A percentile compares a stretch with the other conserved stretches of the same genome.
These are phyloP conservation scores for Ramphastos sulfuratus DNA, from an alignment of 2,113 vertebrate species.

Conservation along the genomic window DNA sequence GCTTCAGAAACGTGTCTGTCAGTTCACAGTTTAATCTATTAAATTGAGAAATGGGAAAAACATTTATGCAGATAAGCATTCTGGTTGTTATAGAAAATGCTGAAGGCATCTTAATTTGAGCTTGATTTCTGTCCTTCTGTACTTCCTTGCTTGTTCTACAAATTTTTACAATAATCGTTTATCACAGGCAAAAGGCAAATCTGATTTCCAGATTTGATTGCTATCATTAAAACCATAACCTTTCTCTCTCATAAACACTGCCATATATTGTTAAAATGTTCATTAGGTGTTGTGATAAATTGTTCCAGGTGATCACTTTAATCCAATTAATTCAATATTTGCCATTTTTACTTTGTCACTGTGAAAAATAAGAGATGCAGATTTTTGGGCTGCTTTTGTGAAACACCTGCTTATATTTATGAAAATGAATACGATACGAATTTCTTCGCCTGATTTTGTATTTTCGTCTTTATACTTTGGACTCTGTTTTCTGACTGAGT, in stretches of 20 bases:
- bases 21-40: neutral
- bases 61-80: neutral
- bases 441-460: neutral
- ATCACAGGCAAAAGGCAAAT: constrained; percentile 16
- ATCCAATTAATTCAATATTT: constrained; percentile 27
- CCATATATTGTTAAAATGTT: constrained; percentile 58
- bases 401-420: neutral
- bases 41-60: neutral
- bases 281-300: constrained; percentile 35
- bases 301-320: neutral
- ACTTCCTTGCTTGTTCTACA: neutral
- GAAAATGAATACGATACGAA: neutral
- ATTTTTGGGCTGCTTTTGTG: neutral
- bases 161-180: neutral
- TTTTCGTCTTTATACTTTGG: neutral
- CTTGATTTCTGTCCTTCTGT: neutral
- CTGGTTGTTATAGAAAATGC: neutral
- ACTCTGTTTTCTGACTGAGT: neutral
- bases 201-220: constrained; percentile 28
- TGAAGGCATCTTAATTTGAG: neutral
- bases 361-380: neutral
- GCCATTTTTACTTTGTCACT: neutral
- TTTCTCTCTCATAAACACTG: constrained; percentile 14
- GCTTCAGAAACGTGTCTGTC: neutral
- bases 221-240: constrained; percentile 25